These are phyloP conservation scores for Macrostomum lignano DNA, from an alignment of 1,140 invertebrate species.

Conservation along the genomic window DNA sequence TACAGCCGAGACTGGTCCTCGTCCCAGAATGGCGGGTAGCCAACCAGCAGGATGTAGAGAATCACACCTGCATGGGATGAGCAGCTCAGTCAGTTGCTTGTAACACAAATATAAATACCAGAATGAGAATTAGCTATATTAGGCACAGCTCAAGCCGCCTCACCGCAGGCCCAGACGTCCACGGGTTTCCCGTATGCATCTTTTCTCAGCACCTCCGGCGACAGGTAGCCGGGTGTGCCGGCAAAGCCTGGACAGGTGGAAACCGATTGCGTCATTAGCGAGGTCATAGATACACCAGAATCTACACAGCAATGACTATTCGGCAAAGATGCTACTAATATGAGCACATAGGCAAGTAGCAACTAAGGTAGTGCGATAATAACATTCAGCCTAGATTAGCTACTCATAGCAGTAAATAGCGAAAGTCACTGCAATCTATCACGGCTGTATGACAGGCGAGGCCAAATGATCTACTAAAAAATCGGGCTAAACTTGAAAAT, in stretches of 20 bases:
- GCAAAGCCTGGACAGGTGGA: conserved; percentile 48
- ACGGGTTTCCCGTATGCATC: conserved; percentile 98
- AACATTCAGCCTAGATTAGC: too few species aligned
- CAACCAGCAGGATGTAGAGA: conserved; percentile 91
- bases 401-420: too few species aligned
- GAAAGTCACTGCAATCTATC: too few species aligned
- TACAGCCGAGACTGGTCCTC: conserved; percentile 96
- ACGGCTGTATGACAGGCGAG: too few species aligned
- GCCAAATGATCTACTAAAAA: too few species aligned
- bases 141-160: conserved; percentile 11
- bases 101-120: background rate
- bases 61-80: conserved; percentile 72
- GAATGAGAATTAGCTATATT: background rate
- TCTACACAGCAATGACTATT: too few species aligned
- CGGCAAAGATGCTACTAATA: background rate
- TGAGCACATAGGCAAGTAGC: background rate
- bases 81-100: too few species aligned
- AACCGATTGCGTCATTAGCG: background rate
- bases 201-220: conserved; percentile 95
- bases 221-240: conserved; percentile 90
- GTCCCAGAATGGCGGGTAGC: conserved; percentile 99
- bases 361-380: conserved; percentile 1
- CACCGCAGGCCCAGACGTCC: conserved; percentile 96
- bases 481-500: too few species aligned
- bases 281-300: too few species aligned